These are phyloP conservation scores for Aleiodes sp. DNA, from an alignment of 1,140 invertebrate species.

Conservation along the genomic window DNA sequence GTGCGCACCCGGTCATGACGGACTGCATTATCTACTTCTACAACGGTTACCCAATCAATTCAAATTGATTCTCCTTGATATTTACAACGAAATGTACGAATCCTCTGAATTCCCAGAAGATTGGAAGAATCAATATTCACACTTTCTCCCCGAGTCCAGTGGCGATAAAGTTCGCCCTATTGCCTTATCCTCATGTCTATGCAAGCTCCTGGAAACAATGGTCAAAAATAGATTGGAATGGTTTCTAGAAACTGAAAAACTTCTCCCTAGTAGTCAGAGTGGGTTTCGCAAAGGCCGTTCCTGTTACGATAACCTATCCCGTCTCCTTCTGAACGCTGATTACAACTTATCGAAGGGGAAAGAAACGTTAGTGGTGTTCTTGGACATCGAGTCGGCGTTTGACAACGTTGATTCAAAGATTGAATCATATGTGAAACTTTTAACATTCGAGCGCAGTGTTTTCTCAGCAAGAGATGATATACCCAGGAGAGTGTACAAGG, in stretches of 20 bases:
- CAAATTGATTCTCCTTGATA: not conserved
- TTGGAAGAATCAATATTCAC: not conserved
- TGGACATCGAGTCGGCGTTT: not conserved
- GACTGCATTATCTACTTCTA: not conserved
- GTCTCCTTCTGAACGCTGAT: no score
- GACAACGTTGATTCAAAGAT: conserved; percentile 5
- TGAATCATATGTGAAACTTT: not conserved
- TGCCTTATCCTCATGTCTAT: not conserved
- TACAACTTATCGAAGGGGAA: no score
- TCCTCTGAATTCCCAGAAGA: not conserved
- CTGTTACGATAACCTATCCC: no score
- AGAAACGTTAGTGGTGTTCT: not conserved
- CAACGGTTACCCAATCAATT: not conserved
- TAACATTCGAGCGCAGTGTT: no score
- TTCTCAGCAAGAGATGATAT: no score
- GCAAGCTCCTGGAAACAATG: not conserved
- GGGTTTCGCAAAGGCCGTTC: no score
- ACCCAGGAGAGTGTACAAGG: no score
- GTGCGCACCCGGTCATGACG: conserved; percentile 15
- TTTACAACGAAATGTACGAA: not conserved
- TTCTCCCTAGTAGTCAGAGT: no score
- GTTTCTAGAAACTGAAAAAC: no score
- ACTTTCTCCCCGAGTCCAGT: not conserved
- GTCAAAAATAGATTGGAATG: not conserved
- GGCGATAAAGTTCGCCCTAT: not conserved